Percentiles rank a stretch among this genome's conserved stretches.
Conservation (phyloP, 2,797 vertebrate species). For the Jordanella pulchra region DNA sequence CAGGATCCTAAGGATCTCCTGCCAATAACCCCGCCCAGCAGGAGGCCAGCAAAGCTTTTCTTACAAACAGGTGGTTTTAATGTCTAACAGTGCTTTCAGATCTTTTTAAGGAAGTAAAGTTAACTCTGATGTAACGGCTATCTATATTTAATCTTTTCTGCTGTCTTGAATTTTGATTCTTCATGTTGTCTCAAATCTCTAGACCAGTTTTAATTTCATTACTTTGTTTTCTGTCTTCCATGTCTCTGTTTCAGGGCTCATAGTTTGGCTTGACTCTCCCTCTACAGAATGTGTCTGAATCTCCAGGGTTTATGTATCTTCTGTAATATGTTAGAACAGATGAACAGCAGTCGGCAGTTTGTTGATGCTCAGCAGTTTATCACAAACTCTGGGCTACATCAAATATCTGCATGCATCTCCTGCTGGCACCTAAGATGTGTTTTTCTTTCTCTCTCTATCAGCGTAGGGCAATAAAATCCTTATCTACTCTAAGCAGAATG, state of each 20-base stretch:
- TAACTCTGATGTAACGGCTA: too few relatives aligned
- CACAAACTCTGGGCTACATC: constrained; percentile 67
- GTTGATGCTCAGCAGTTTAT: constrained; percentile 57
- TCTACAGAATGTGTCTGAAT: constrained; percentile 29
- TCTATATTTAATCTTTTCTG: too few relatives aligned
- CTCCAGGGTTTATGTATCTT: constrained; percentile 63
- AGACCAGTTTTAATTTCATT: neutral
- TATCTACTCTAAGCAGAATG: constrained; percentile 9
- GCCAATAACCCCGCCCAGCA: neutral
- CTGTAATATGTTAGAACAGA: constrained; percentile 57
- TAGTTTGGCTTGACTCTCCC: constrained; percentile 21
- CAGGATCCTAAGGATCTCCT: neutral
- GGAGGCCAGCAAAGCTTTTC: too few relatives aligned
- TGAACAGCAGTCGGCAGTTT: constrained; percentile 60
- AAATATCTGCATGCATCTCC: constrained; percentile 57
- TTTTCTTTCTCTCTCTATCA: constrained; percentile 44
- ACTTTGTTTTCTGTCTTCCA: neutral
- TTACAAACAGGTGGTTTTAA: neutral
- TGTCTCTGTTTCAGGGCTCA: constrained; percentile 24
- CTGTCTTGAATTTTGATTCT: neutral
- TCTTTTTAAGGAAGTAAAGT: neutral
- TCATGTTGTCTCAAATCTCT: constrained; percentile 3
- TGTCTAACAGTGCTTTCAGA: neutral
- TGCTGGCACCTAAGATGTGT: constrained; percentile 44
- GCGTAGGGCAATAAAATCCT: constrained; percentile 1